phyloP scores from a whole-genome alignment of 2,888 invertebrate genomes.

The Melipona bicolor region DNA sequence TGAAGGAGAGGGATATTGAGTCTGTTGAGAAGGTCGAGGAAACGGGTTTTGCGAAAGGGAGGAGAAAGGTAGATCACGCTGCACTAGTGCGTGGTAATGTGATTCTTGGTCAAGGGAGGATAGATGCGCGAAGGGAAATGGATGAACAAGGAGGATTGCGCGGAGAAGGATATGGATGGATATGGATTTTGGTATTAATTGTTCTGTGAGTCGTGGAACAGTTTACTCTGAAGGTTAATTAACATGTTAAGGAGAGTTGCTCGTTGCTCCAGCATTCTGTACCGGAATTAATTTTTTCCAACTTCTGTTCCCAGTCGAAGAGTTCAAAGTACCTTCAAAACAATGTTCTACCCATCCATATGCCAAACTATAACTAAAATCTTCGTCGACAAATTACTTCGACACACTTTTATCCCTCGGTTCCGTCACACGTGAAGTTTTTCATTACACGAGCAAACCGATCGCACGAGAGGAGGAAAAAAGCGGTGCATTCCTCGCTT shows the following conservation, averaged over 20 bases:
- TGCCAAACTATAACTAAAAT: too few relatives aligned
- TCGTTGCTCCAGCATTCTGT: not conserved
- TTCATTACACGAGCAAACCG: not conserved
- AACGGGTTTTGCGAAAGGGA: not conserved
- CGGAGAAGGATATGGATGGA: not conserved
- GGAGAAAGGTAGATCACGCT: not conserved
- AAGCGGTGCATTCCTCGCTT: too few relatives aligned
- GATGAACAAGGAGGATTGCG: not conserved
- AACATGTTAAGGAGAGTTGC: not conserved
- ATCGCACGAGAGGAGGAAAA: not conserved
- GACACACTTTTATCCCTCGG: too few relatives aligned
- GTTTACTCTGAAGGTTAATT: not conserved
- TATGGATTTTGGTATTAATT: not conserved
- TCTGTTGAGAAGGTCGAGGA: not conserved
- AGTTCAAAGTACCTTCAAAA: too few relatives aligned
- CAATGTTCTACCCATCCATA: too few relatives aligned
- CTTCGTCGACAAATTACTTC: too few relatives aligned
- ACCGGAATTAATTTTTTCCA: too few relatives aligned
- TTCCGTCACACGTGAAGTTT: too few relatives aligned
- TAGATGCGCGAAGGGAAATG: constrained; percentile 7
- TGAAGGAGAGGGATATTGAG: too few relatives aligned
- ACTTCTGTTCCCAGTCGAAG: too few relatives aligned
- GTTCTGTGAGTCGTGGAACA: not conserved
- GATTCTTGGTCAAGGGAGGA: not conserved
- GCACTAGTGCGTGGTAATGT: not conserved